Evolutionary conservation across 2,113 vertebrate genomes (phyloP), one percentile per base, ranked within the genome.

Genomic region (Dermatemys mawii): DNA sequence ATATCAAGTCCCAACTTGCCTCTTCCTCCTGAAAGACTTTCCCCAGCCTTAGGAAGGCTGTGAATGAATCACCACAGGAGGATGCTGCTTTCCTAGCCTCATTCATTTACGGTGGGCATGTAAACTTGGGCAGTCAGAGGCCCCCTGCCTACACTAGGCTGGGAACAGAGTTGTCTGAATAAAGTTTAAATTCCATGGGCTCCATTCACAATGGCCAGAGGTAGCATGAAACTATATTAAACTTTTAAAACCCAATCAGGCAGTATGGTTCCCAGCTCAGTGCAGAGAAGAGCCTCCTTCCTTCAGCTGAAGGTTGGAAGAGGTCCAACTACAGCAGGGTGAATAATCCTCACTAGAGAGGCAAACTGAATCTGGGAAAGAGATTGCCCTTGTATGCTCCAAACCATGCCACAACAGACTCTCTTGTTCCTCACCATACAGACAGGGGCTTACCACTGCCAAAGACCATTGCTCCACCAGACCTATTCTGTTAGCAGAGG

Each of bases 401-500:
- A 70, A 70, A 70, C 60, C 48, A 87, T 78, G 73, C 49, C 84
- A 89, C 50, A 50, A 60, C 48, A 93, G 67, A 92, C 3, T 93
- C n/a, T 19, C 80, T 41, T 83, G 93, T 76, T 48, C 86, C 70
- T 80, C 35, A 78, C 76, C 89, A 24, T 53, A 84, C 0, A 0
- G 86, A 88, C 90, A 95, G 79, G 73, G 95, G 86, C 88, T 88
- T 90, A 54, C 84, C 91, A 83, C 49, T 67, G 29, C 60, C 60
- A 32, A 67, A n/a, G 32, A 70, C 38, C 80, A 87, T 89, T 96
- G 84, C 80, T 91, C 78, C 0, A 1, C 22, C 84, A 93, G 48
- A 88, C 46, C 90, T 54, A 73, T 88, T 95, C 92, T 91, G 82
- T 93, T 80, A 91, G 85, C 91, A 90, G 54, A 11, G 82, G 91